These are phyloP conservation scores for Acrobasis consociella DNA, from an alignment of 2,888 invertebrate genomes.

Conservation along the genomic window DNA sequence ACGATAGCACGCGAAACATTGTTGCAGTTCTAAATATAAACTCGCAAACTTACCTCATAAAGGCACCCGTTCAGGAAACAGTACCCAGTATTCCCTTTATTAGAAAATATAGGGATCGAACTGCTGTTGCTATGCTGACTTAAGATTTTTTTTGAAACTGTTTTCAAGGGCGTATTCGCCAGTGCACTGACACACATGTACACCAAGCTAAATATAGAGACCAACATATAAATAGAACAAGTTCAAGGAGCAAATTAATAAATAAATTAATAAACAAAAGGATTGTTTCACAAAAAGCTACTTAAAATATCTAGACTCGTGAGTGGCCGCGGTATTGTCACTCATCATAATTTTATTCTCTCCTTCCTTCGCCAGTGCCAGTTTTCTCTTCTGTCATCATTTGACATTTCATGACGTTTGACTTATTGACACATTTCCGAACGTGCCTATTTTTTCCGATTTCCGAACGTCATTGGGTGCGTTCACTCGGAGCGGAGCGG, in stretches of 20 bases:
- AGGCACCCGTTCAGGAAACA: conserved; percentile 55
- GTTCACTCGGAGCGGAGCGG: too few species aligned
- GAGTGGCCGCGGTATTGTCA: conserved; percentile 54
- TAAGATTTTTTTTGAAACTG: conserved; percentile 66
- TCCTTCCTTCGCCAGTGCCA: conserved; percentile 36
- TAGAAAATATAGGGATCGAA: conserved; percentile 59
- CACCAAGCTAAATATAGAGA: conserved; percentile 35
- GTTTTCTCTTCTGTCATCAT: conserved; percentile 30
- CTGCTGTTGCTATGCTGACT: conserved; percentile 80
- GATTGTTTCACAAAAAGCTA: conserved; percentile 49
- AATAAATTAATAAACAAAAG: conserved; percentile 45
- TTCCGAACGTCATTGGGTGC: too few species aligned
- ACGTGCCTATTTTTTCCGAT: conserved; percentile 12
- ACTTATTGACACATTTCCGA: conserved; percentile 26
- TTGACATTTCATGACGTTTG: neutral
- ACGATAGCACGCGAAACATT: conserved; percentile 9
- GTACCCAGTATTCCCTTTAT: conserved; percentile 52
- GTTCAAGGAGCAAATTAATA: conserved; percentile 37
- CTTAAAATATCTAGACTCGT: conserved; percentile 49
- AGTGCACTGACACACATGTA: conserved; percentile 45
- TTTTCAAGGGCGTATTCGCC: conserved; percentile 76
- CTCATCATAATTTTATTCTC: conserved; percentile 25
- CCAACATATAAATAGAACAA: conserved; percentile 37
- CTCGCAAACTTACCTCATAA: conserved; percentile 60
- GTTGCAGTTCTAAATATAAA: conserved; percentile 20